Evolutionary conservation across 2,888 invertebrate genomes (phyloP), one percentile per base, ranked within the genome.

Genomic region (Cheilosia scutellata): DNA sequence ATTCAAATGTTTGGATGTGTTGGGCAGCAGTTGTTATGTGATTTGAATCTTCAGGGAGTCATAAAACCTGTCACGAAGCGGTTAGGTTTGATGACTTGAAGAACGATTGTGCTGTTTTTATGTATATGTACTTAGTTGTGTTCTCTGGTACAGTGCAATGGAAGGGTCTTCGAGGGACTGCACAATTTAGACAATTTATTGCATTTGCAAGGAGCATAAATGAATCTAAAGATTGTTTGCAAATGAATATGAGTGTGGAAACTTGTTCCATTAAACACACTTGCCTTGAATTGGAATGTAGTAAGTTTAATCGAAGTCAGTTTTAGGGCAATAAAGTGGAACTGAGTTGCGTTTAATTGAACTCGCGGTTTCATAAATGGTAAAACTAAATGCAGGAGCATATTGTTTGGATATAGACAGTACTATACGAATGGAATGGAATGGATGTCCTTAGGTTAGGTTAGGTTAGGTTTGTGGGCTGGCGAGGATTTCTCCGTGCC

Each of bases 21-120:
- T 51, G 44, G 37, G 37, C 65, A 58, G 6, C 31, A 6, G 7
- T 57, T 47, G 44, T 53, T 4, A 20, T 57, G 62, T 55, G 57
- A 51, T 51, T 27, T 37, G 53, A 74, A 53, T 42, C 57, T 70
- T 74, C 44, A 33, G 55, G 51, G 44, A 78, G 58, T 47, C 63
- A 68, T 83, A 83, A 83, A 83, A 63, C 68, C 66, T 68, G 58
- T 75, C 83, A 84, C 70, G 83, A 70, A 72, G 78, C 58, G 60
- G 82, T 72, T 60, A 72, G 55, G 55, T 68, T 72, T 75, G 75
- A 66, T 60, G 70, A 70, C 65, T 65, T 65, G 63, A n/a, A 51
- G 44, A 72, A 53, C 4, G 51, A 74, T 53, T 62, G 72, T 27
- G 53, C 29, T 31, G 53, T 7, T 7, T 47, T 16, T 47, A n/a